Percentiles rank a stretch among this genome's conserved stretches.
Conservation (phyloP, 2,113 vertebrate genomes). For the Pleuronectes platessa region DNA sequence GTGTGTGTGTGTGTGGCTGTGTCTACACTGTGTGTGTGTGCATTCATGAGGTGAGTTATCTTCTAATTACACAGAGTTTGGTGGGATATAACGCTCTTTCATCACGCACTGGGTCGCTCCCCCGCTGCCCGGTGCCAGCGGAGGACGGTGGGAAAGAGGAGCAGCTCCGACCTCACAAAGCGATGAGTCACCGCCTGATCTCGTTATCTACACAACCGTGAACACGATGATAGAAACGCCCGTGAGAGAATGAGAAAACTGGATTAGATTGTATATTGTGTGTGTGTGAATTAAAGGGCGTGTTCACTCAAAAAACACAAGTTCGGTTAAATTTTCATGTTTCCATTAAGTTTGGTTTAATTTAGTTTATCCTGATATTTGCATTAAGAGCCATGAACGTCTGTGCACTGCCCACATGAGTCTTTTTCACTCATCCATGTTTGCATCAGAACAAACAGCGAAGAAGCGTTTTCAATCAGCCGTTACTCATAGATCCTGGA, state of each 20-base stretch:
- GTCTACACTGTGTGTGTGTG: conserved; percentile 14
- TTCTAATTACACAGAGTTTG: conserved; percentile 35
- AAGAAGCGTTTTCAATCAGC: conserved; percentile 8
- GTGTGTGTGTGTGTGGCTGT: conserved; percentile 32
- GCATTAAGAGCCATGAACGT: neutral
- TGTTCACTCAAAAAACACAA: too few relatives aligned
- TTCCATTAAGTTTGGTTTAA: too few relatives aligned
- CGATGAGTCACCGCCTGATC: conserved; percentile 2
- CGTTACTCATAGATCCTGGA: neutral
- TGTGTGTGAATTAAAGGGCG: too few relatives aligned
- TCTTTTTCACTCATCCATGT: neutral
- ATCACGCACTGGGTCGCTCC: conserved; percentile 9
- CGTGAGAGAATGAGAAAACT: too few relatives aligned
- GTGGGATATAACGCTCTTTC: conserved; percentile 14
- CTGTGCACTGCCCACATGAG: too few relatives aligned
- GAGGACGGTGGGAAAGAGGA: conserved; percentile 57
- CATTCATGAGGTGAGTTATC: conserved; percentile 48
- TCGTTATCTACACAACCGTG: neutral
- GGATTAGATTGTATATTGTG: too few relatives aligned
- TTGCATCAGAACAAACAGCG: neutral
- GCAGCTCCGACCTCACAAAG: conserved; percentile 1
- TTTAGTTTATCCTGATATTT: neutral
- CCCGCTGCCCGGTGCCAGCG: conserved; percentile 22
- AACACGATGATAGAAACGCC: too few relatives aligned
- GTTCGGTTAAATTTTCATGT: too few relatives aligned